Evolutionary conservation across 2,888 invertebrate species (phyloP).

Genomic region (Cetonia aurata): DNA sequence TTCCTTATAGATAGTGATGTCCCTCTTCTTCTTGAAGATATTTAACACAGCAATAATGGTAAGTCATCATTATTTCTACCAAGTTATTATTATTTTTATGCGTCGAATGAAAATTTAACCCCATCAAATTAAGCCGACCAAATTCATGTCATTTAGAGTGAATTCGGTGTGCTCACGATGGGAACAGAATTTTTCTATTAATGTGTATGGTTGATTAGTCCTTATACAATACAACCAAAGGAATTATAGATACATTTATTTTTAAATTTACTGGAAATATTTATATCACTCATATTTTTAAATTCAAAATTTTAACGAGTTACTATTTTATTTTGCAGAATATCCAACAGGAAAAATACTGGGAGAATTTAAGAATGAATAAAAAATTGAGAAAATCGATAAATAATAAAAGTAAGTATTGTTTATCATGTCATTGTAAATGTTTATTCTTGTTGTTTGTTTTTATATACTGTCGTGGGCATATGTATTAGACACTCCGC

Average conservation of each 20-base stretch:
- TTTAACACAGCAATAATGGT: too few relatives aligned
- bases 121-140: constrained; percentile 63
- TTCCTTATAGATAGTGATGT: neutral
- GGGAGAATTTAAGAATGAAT: too few relatives aligned
- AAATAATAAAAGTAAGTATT: too few relatives aligned
- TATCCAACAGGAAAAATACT: too few relatives aligned
- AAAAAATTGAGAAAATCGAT: too few relatives aligned
- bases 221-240: constrained; percentile 57
- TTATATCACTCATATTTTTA: neutral
- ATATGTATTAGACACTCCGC: too few relatives aligned
- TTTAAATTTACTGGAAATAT: neutral
- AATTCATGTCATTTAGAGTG: constrained; percentile 54
- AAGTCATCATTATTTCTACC: neutral
- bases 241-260: constrained; percentile 57
- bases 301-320: neutral
- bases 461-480: too few relatives aligned
- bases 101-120: constrained; percentile 50
- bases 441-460: too few relatives aligned
- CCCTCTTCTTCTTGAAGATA: too few relatives aligned
- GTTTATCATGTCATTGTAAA: too few relatives aligned
- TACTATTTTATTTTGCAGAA: neutral
- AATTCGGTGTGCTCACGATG: constrained; percentile 61
- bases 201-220: constrained; percentile 59
- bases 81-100: neutral
- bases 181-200: constrained; percentile 58